Conservation (phyloP, 2,113 vertebrate genomes). For the Rhinogobius similis region DNA sequence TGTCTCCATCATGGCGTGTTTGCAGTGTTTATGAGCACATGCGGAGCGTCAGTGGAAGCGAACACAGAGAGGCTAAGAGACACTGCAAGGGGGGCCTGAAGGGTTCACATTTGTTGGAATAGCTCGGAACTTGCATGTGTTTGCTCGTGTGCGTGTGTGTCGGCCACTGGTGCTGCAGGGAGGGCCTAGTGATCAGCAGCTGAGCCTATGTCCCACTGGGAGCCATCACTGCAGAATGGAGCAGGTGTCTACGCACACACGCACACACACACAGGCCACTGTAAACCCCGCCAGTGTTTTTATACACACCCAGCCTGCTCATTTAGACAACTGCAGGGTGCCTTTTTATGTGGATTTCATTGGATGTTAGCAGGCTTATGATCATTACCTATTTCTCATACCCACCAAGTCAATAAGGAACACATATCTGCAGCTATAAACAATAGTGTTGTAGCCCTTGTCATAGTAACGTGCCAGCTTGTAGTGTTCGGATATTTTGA, state of each 20-base stretch:
- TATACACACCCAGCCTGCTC: slow-evolving; percentile 18
- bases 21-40: slow-evolving; percentile 65
- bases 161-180: slow-evolving; percentile 72
- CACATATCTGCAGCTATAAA: slow-evolving; percentile 31
- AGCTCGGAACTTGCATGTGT: slow-evolving; percentile 17
- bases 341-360: slow-evolving; percentile 26
- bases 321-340: slow-evolving; percentile 17
- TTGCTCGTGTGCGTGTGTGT: slow-evolving; percentile 28
- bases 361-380: slow-evolving; percentile 30
- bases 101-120: slow-evolving; percentile 52
- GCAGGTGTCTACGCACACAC: slow-evolving; percentile 75
- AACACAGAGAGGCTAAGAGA: slow-evolving; percentile 52
- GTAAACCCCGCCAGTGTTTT: slow-evolving; percentile 19
- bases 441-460: slow-evolving; percentile 16
- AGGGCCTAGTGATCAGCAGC: slow-evolving; percentile 76
- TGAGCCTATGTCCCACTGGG: slow-evolving; percentile 76
- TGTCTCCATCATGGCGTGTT: slow-evolving; percentile 41
- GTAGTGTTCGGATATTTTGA: slow-evolving; percentile 54
- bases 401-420: not conserved
- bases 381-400: slow-evolving; percentile 31
- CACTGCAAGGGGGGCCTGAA: slow-evolving; percentile 31
- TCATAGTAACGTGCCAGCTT: slow-evolving; percentile 57
- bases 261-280: slow-evolving; percentile 30
- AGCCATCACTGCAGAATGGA: slow-evolving; percentile 75
- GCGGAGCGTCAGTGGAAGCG: slow-evolving; percentile 58